Evolutionary conservation across 2,113 vertebrate species (phyloP).

Genomic region (Montifringilla adamsi): DNA sequence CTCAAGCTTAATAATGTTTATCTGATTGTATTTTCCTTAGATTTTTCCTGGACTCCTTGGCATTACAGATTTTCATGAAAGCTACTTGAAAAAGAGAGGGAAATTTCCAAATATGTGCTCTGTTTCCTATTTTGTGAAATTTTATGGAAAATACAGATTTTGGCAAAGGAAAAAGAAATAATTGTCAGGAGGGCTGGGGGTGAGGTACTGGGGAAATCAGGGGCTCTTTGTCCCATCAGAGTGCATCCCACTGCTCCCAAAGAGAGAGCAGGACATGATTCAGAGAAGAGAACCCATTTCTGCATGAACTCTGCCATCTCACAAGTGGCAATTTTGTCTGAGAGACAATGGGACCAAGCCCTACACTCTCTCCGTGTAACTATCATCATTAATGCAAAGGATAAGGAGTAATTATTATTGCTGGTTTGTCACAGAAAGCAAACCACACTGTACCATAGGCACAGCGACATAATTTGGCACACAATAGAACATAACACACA

Average conservation of each 20-base stretch:
- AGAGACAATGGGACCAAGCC: not conserved
- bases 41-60: not conserved
- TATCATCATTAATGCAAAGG: not conserved
- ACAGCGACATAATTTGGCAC: not conserved
- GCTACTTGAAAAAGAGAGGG: not conserved
- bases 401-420: not conserved
- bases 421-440: not conserved
- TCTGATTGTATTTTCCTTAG: not conserved
- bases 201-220: not conserved
- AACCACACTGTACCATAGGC: not conserved
- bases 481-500: not conserved
- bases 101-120: not conserved
- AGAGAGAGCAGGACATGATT: rapidly evolving
- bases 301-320: not conserved
- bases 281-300: not conserved
- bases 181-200: rapidly evolving
- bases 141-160: not conserved
- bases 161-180: not conserved
- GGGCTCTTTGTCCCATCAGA: not conserved
- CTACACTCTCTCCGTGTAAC: not conserved
- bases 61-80: not conserved
- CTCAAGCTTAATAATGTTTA: not conserved
- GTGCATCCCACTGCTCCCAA: not conserved
- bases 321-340: not conserved
- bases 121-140: not conserved